Conservation (phyloP, 2,888 invertebrate genomes). For the Cyaniris semiargus region DNA sequence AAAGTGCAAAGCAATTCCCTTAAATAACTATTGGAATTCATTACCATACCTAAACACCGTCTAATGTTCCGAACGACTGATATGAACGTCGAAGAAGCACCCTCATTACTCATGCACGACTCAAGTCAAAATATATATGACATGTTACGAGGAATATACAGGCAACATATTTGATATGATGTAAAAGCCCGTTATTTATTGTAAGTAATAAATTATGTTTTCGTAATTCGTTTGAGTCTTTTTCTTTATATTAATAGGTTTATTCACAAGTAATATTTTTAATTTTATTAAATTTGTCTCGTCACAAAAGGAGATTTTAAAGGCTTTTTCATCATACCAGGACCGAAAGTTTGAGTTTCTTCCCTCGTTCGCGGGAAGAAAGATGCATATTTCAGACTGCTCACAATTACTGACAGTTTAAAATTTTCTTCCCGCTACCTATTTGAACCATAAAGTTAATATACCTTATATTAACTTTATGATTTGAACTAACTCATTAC, state of each 20-base stretch:
- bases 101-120: not conserved
- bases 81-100: not conserved
- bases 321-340: too few species aligned
- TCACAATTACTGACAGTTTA: too few species aligned
- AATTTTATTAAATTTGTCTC: too few species aligned
- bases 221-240: not conserved
- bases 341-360: too few species aligned
- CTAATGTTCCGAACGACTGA: not conserved
- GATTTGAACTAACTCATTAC: too few species aligned
- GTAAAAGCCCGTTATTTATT: not conserved
- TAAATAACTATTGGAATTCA: not conserved
- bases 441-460: too few species aligned
- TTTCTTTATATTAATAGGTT: not conserved
- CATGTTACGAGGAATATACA: not conserved
- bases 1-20: too few species aligned
- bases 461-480: too few species aligned
- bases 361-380: too few species aligned
- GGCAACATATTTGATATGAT: not conserved
- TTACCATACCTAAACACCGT: not conserved
- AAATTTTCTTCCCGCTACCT: too few species aligned
- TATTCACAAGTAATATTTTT: not conserved
- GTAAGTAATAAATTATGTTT: not conserved
- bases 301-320: too few species aligned
- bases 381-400: too few species aligned
- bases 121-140: not conserved